Conservation (phyloP, 2,888 invertebrate species). For the Hedya salicella region DNA sequence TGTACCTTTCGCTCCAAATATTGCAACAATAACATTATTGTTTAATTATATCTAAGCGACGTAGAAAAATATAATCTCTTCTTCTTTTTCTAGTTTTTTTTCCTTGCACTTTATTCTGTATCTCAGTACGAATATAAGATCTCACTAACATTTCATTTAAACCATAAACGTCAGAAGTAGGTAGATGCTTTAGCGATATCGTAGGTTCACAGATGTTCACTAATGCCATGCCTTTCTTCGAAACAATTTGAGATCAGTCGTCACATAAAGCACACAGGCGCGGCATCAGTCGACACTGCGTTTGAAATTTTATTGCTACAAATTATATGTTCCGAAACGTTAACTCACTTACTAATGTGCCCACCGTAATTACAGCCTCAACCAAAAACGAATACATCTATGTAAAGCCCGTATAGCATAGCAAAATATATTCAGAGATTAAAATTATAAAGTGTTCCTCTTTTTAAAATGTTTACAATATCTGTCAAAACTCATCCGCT, state of each 20-base stretch:
- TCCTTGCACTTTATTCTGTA: too few species aligned
- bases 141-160: too few species aligned
- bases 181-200: not conserved
- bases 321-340: conserved; percentile 67
- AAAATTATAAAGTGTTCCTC: not conserved
- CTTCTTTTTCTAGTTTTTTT: too few species aligned
- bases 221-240: conserved; percentile 6
- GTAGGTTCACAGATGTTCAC: conserved; percentile 7
- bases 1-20: too few species aligned
- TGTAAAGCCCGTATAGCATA: conserved; percentile 12
- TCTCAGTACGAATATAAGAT: too few species aligned
- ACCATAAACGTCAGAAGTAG: too few species aligned
- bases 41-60: too few species aligned
- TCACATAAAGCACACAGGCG: conserved; percentile 47
- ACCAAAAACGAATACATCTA: conserved; percentile 27
- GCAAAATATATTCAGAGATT: not conserved
- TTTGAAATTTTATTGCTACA: conserved; percentile 61
- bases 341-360: conserved; percentile 55
- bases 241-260: conserved; percentile 43
- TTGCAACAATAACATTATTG: too few species aligned
- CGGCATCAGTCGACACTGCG: conserved; percentile 39
- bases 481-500: conserved; percentile 34
- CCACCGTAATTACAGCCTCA: conserved; percentile 47
- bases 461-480: conserved; percentile 32
- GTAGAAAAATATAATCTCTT: too few species aligned